Percentiles rank a stretch among this genome's conserved stretches.
phyloP scores from a whole-genome alignment of 2,113 vertebrate species.

The Embiotoca jacksoni region DNA sequence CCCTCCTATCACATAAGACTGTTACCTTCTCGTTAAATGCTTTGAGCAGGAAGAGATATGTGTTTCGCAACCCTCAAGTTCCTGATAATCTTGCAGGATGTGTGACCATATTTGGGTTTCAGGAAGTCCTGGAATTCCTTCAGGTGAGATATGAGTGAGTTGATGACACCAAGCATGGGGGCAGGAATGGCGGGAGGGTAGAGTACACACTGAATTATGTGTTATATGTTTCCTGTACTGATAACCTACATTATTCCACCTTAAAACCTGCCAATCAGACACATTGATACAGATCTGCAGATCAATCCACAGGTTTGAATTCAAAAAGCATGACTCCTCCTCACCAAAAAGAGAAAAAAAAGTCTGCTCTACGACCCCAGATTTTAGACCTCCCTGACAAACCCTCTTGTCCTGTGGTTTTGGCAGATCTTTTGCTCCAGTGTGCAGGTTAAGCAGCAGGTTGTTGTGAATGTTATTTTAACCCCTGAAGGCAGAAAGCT shows the following conservation, averaged over 20 bases:
- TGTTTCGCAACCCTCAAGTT: constrained; percentile 54
- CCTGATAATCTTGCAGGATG: constrained; percentile 55
- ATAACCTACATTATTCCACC: not conserved
- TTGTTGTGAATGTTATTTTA: constrained; percentile 18
- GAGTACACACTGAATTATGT: constrained; percentile 7
- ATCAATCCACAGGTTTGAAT: not conserved
- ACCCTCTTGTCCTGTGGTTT: not conserved
- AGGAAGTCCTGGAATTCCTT: constrained; percentile 83
- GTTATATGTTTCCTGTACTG: constrained; percentile 28
- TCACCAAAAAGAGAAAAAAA: not conserved
- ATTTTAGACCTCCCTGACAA: not conserved
- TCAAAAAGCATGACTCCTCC: not conserved
- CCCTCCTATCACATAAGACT: not conserved
- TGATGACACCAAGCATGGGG: constrained; percentile 52
- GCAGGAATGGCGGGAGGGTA: not conserved
- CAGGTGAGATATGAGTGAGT: constrained; percentile 50
- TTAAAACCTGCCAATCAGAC: not conserved
- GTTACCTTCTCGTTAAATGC: not conserved
- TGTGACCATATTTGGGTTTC: constrained; percentile 77
- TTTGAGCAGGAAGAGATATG: not conserved
- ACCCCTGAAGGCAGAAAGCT: constrained; percentile 28
- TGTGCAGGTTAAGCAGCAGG: not conserved
- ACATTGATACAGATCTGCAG: not conserved
- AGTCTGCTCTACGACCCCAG: not conserved
- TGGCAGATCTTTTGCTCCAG: not conserved